phyloP scores from a whole-genome alignment of 2,113 vertebrate genomes.

The Todiramphus saurophagus region DNA sequence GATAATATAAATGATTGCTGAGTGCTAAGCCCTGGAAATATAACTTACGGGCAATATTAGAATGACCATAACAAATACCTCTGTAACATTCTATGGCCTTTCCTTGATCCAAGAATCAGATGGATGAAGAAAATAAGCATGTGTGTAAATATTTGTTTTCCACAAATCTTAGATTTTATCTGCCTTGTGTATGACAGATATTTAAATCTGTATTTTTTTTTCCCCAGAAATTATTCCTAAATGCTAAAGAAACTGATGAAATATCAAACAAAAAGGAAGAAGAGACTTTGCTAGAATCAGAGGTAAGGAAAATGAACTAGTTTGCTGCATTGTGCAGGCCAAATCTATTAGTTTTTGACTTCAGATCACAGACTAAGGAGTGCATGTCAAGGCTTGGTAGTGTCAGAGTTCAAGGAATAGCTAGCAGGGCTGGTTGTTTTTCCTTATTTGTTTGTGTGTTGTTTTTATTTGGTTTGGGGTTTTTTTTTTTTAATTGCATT shows the following conservation, averaged over 20 bases:
- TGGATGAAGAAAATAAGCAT: neutral
- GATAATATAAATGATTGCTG: neutral
- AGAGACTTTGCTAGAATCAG: slow-evolving; percentile 46
- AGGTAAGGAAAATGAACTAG: slow-evolving; percentile 59
- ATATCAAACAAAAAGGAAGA: slow-evolving; percentile 2
- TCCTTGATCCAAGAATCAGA: neutral
- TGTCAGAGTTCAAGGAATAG: neutral
- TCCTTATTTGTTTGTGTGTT: neutral
- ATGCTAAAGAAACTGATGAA: slow-evolving; percentile 35
- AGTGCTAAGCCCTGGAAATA: neutral
- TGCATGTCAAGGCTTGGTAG: neutral
- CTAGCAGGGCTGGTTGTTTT: neutral
- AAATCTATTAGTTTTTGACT: neutral
- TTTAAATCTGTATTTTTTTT: neutral
- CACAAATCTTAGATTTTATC: neutral
- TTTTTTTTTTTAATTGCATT: neutral
- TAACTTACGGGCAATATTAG: neutral
- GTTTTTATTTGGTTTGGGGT: too few relatives aligned
- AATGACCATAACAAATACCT: neutral
- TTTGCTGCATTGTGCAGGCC: accelerated
- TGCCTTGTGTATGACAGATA: neutral
- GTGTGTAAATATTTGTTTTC: neutral
- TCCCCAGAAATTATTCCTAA: slow-evolving; percentile 63
- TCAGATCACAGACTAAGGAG: neutral
- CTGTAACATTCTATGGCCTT: neutral